Percentiles rank a stretch among this genome's conserved stretches.
Evolutionary conservation across 2,113 vertebrate genomes (phyloP).

Genomic region (Cryptotis parvus): DNA sequence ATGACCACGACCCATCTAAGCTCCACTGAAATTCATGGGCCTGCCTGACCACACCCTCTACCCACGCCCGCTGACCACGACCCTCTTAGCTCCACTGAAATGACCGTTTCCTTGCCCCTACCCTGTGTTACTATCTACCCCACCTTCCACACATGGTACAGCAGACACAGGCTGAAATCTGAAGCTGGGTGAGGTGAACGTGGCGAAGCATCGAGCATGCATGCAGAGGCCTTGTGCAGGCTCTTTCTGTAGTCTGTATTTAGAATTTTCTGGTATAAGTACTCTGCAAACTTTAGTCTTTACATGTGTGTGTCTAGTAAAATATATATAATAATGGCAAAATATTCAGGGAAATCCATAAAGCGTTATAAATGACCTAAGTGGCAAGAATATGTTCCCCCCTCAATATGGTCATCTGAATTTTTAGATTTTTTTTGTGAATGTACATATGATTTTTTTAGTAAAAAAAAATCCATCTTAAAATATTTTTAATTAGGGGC

Average conservation of each 20-base stretch:
- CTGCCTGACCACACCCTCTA: too few relatives aligned
- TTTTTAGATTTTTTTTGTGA: conserved; percentile 35
- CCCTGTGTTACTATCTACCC: background rate
- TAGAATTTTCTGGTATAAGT: background rate
- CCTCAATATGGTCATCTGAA: background rate
- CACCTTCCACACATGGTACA: background rate
- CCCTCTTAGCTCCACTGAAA: background rate
- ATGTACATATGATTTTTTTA: background rate
- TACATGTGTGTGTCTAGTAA: background rate
- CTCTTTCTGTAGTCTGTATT: background rate
- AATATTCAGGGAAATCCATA: background rate
- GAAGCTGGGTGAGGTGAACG: background rate
- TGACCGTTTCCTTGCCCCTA: background rate
- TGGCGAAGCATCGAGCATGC: background rate
- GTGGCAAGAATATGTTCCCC: background rate
- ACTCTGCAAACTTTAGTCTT: background rate
- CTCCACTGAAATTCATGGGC: too few relatives aligned
- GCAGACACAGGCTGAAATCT: background rate
- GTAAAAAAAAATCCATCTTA: background rate
- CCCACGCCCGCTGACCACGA: too few relatives aligned
- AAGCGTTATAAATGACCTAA: background rate
- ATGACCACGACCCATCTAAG: background rate
- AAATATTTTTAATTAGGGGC: background rate
- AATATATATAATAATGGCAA: background rate
- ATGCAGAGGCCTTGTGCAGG: background rate